Evolutionary conservation across 2,888 invertebrate genomes (phyloP), one percentile per base, ranked within the genome.

Genomic region (Pristionchus exspectatus): DNA sequence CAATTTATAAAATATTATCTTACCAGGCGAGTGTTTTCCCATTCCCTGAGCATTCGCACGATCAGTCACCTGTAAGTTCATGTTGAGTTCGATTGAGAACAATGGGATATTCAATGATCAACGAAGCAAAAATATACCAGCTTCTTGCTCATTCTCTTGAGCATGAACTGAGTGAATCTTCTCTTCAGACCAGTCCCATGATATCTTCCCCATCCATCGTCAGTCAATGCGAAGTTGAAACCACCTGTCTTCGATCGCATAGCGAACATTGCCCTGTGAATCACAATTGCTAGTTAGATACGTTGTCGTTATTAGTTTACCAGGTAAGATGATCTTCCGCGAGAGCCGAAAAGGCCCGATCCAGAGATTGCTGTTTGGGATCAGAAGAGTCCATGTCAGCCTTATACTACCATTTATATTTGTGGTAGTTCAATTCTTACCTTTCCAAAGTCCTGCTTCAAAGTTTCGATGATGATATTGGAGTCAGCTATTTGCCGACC

Each of bases 401-500:
- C 87, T 87, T 0, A 27, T 50, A n/a, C n/a, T 27, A 30, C 10
- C 33, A 12, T n/a, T 63, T 2, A 27, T 12, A 59, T 24, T 85
- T 56, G 24, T 14, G n/a, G 7, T 7, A 59, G 56, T 18, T 12
- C 54, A 1, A 21, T 16, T 54, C 72, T 72, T 56, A 87, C 87
- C 59, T 88, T 88, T 72, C 44, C 56, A 83, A 89, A 89, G 2
- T 89, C 81, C 59, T 81, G 18, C 27, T 83, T 83, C 0, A 94
- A 91, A 69, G 91, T 86, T 5, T 92, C 92, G 63, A 98, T 97
- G 95, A 98, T 98, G 94, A 98, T 97, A 92, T 97, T 96, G 95
- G 98, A 98, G 96, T 98, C 98, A 85, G 98, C 97, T 92, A 98
- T 97, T 96, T 98, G 98, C 95, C 98, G 97, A 77, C 98, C 98